These are phyloP conservation scores for Alouatta palliata DNA, from an alignment of 2,113 vertebrate species.

Conservation along the genomic window DNA sequence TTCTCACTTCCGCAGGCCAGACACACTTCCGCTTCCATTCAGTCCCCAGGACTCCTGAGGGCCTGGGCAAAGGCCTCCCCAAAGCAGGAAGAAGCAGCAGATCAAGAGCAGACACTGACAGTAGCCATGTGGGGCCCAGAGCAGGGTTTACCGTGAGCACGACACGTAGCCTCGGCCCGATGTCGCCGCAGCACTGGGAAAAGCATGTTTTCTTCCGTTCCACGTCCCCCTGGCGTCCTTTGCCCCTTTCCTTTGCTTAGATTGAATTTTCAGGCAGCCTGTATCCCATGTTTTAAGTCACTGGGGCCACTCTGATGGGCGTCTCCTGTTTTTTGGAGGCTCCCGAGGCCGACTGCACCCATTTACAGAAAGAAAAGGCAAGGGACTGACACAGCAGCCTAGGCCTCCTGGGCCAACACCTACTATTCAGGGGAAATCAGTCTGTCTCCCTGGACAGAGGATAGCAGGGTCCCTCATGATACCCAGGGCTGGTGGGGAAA, in stretches of 20 bases:
- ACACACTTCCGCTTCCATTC: background rate
- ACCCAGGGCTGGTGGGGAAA: no score
- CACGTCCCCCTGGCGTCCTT: background rate
- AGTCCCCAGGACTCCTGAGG: background rate
- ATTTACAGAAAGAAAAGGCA: background rate
- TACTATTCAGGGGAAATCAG: background rate
- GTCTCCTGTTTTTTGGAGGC: background rate
- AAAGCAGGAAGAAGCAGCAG: background rate
- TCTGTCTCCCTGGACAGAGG: accelerated
- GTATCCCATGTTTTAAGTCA: no score
- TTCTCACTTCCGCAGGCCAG: background rate
- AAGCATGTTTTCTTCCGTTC: background rate
- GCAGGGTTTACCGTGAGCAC: background rate
- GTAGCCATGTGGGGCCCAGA: no score
- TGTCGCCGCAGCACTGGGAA: background rate
- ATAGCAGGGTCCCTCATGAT: accelerated
- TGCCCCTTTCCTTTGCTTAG: background rate
- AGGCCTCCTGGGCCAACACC: background rate
- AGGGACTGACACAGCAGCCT: background rate
- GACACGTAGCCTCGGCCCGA: background rate
- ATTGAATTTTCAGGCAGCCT: background rate
- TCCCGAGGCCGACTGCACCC: background rate
- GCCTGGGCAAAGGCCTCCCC: background rate
- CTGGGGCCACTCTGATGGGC: accelerated
- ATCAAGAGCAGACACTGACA: background rate